Evolutionary conservation across 2,797 vertebrate species (phyloP), one percentile per base, ranked within the genome.

Genomic region (Mareca penelope): DNA sequence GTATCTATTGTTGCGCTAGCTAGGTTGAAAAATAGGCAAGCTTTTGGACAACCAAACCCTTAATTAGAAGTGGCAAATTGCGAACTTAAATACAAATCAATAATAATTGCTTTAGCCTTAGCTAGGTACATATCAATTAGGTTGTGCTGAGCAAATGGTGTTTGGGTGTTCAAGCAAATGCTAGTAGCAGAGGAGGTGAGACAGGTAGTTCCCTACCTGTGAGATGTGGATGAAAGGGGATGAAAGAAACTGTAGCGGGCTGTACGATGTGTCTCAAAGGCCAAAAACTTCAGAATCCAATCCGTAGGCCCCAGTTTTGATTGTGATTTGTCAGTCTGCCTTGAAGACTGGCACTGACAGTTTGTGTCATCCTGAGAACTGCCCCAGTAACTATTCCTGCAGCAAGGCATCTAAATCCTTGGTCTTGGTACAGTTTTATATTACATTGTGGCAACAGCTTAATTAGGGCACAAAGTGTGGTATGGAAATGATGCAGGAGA

Each of bases 31-130:
- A 63, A 15, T 5, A 57, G 22, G 17, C 40, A 61, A 68, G 50
- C 24, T 95, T 92, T 71, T 82, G 61, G 76, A 52, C 37, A 61
- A 15, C 44, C 60, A 35, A 82, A 2, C 24, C 21, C n/a, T 65
- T 82, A 77, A 83, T 85, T 83, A 57, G 12, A 71, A 80, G 35
- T 2, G 13, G 63, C 35, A 53, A 33, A 9, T 64, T 53, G 22
- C 68, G 29, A 24, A 76, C n/a, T 57, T 65, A 39, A 85, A 19
- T 42, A 61, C 17, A 19, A 11, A 5, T 42, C 82, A 8, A 7
- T 53, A 55, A 13, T 89, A 89, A 94, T 81, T 88, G 33, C 55
- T 88, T 63, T 94, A 80, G 46, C 55, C 80, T 85, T 69, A 78
- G 91, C 92, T 88, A 72, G 82, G 23, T 39, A 6, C 9, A 5